Conservation (phyloP, 2,888 invertebrate genomes). For the Ditula angustiorana region DNA sequence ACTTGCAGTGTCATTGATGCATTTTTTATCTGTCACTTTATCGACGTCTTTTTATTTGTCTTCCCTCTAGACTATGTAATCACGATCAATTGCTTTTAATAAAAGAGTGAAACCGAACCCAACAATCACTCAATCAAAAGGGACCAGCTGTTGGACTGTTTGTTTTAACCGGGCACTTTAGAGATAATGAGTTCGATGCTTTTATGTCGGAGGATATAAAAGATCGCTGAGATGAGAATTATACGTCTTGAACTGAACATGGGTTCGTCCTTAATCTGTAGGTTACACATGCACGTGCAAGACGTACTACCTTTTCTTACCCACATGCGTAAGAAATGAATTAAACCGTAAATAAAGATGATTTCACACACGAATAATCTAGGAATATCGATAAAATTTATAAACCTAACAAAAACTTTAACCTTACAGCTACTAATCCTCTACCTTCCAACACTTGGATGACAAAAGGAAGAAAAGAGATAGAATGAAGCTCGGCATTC, state of each 20-base stretch:
- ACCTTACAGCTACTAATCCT: conserved; percentile 73
- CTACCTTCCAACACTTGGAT: conserved; percentile 64
- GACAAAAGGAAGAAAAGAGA: conserved; percentile 68
- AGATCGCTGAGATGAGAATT: conserved; percentile 19
- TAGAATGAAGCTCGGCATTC: conserved; percentile 58
- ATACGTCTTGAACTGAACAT: conserved; percentile 22
- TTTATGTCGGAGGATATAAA: conserved; percentile 35
- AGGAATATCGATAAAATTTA: conserved; percentile 51
- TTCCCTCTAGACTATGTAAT: conserved; percentile 58
- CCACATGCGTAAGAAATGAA: conserved; percentile 25
- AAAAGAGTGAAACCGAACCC: conserved; percentile 58
- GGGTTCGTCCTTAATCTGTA: conserved; percentile 11
- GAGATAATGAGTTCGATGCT: conserved; percentile 47
- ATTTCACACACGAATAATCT: conserved; percentile 43
- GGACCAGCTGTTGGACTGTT: conserved; percentile 54
- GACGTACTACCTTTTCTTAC: neutral
- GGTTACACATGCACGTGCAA: conserved; percentile 35
- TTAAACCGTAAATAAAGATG: conserved; percentile 26
- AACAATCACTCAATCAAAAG: conserved; percentile 64
- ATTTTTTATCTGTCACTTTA: conserved; percentile 11
- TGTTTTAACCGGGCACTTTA: conserved; percentile 50
- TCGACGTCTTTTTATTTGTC: conserved; percentile 27
- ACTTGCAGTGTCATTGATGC: conserved; percentile 7
- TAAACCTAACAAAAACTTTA: conserved; percentile 47
- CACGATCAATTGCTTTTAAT: conserved; percentile 74